Evolutionary conservation across 2,888 invertebrate genomes (phyloP).

Genomic region (Atrina japonica): DNA sequence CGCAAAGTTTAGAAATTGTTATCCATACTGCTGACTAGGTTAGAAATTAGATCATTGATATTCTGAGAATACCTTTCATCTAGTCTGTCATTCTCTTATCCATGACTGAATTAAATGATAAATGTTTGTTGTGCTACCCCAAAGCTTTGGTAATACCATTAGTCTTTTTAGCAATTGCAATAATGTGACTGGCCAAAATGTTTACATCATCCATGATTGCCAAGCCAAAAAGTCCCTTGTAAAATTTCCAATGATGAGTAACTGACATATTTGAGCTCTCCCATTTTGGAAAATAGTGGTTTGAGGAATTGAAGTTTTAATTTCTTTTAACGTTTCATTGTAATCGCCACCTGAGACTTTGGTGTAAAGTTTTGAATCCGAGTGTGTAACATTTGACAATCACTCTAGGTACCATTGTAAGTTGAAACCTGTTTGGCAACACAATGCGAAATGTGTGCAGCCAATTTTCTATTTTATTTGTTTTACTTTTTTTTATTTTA

Average conservation of each 20-base stretch:
- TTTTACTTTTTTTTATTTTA: too few relatives aligned
- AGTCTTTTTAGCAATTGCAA: slow-evolving; percentile 6
- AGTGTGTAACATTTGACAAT: not conserved
- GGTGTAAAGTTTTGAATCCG: slow-evolving; percentile 1
- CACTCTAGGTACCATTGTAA: too few relatives aligned
- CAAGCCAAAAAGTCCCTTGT: slow-evolving; percentile 28
- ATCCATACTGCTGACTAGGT: not conserved
- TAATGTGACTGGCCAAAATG: slow-evolving; percentile 21
- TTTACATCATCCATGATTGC: slow-evolving; percentile 27
- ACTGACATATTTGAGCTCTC: slow-evolving; percentile 9
- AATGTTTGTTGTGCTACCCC: slow-evolving; percentile 23
- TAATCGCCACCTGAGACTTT: not conserved
- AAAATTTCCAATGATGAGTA: slow-evolving; percentile 33
- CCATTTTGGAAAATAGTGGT: slow-evolving; percentile 2
- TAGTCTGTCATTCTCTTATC: slow-evolving; percentile 27
- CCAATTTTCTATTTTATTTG: too few relatives aligned
- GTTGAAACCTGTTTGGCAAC: too few relatives aligned
- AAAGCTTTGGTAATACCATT: slow-evolving; percentile 15
- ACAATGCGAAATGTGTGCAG: too few relatives aligned
- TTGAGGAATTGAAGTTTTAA: too few relatives aligned
- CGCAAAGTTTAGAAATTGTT: slow-evolving; percentile 6
- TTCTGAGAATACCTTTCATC: slow-evolving; percentile 25
- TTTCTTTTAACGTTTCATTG: too few relatives aligned
- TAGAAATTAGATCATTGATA: slow-evolving; percentile 22
- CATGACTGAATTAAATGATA: slow-evolving; percentile 23